Conservation (phyloP, 1,140 invertebrate species). For the Trigoniulus corallinus region DNA sequence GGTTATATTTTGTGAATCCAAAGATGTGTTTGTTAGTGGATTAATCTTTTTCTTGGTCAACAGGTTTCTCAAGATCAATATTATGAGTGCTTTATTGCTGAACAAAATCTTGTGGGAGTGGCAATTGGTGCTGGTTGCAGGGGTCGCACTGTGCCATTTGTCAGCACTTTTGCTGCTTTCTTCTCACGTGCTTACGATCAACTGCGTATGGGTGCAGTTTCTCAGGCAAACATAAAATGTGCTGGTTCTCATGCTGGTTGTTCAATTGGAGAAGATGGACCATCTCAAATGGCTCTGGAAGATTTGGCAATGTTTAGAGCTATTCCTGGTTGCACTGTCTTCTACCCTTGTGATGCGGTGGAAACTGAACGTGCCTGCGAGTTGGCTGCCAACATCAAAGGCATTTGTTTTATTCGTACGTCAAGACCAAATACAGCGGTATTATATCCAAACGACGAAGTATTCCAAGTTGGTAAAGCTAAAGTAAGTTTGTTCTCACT, state of each 20-base stretch:
- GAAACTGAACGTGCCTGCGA: constrained; percentile 83
- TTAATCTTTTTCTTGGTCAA: constrained; percentile 10
- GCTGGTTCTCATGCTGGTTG: constrained; percentile 88
- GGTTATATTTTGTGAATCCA: neutral
- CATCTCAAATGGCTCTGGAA: constrained; percentile 99
- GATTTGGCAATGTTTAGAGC: constrained; percentile 90
- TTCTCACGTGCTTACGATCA: constrained; percentile 89
- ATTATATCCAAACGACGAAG: constrained; percentile 72
- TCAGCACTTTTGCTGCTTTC: constrained; percentile 95
- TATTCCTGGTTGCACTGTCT: constrained; percentile 81
- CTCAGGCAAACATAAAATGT: constrained; percentile 94
- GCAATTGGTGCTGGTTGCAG: constrained; percentile 83
- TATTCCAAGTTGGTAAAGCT: constrained; percentile 61
- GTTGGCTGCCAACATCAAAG: constrained; percentile 86
- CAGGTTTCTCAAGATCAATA: constrained; percentile 47
- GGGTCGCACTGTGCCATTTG: constrained; percentile 75
- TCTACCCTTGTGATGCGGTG: constrained; percentile 95
- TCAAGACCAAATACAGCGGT: constrained; percentile 78
- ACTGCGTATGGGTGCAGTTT: constrained; percentile 98
- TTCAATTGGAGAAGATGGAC: constrained; percentile 86
- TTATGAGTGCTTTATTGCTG: constrained; percentile 97
- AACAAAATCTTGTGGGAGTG: constrained; percentile 94
- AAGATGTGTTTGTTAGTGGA: neutral
- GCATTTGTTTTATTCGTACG: constrained; percentile 90
- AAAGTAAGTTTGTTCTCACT: constrained; percentile 22